Percentiles rank a stretch among this genome's conserved stretches.
Conservation (phyloP, 2,888 invertebrate genomes). For the Nomada ruficornis region DNA sequence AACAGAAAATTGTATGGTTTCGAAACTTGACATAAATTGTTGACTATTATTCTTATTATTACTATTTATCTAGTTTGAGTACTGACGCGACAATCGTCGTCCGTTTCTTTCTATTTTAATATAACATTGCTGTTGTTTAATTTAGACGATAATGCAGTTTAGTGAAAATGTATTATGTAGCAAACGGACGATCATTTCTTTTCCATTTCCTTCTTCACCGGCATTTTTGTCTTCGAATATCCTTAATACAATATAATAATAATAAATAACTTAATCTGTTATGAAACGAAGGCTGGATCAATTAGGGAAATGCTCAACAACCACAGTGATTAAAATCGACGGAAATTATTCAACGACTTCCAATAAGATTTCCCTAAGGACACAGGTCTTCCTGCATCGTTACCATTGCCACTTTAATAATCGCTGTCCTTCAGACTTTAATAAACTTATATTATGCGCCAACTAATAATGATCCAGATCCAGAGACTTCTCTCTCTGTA, state of each 20-base stretch:
- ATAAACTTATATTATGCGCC: slow-evolving; percentile 40
- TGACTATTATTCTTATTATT: too few relatives aligned
- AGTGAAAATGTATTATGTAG: too few relatives aligned
- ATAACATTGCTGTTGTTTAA: too few relatives aligned
- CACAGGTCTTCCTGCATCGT: slow-evolving; percentile 23
- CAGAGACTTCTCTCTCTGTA: not conserved
- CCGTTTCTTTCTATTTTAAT: too few relatives aligned
- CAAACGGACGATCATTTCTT: too few relatives aligned
- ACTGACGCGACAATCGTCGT: too few relatives aligned
- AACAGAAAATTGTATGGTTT: too few relatives aligned
- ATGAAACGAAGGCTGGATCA: slow-evolving; percentile 3
- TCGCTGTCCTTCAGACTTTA: slow-evolving; percentile 21
- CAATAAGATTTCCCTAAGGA: slow-evolving; percentile 28
- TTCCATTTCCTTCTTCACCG: too few relatives aligned
- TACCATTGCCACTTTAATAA: slow-evolving; percentile 34
- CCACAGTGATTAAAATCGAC: slow-evolving; percentile 19
- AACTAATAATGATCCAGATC: slow-evolving; percentile 44
- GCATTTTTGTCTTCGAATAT: not conserved
- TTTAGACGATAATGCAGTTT: too few relatives aligned
- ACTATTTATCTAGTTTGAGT: too few relatives aligned
- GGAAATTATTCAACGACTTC: slow-evolving; percentile 41
- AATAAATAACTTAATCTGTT: not conserved
- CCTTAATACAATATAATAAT: not conserved
- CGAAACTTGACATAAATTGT: too few relatives aligned
- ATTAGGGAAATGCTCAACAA: slow-evolving; percentile 28